These are phyloP conservation scores for Odontocerum albicorne DNA, from an alignment of 2,888 invertebrate species.

Conservation along the genomic window DNA sequence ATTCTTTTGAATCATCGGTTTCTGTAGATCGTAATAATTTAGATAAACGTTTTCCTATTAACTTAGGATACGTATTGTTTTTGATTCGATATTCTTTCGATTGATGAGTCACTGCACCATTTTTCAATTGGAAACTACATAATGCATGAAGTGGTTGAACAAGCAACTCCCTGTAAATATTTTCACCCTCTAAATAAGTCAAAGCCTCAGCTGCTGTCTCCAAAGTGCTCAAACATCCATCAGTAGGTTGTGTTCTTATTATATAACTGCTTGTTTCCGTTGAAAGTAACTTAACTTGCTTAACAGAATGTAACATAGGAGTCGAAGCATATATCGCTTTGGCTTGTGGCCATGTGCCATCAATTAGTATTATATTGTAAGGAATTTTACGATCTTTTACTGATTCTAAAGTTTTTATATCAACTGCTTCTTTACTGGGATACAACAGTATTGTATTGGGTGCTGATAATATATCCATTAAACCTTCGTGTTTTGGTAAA, in stretches of 20 bases:
- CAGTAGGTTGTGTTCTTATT: constrained; percentile 91
- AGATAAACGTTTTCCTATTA: constrained; percentile 77
- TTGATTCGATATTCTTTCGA: constrained; percentile 88
- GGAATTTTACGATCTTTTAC: constrained; percentile 48
- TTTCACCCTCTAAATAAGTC: constrained; percentile 71
- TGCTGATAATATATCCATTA: constrained; percentile 66
- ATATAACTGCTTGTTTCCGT: constrained; percentile 81
- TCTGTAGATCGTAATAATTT: constrained; percentile 51
- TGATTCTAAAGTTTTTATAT: constrained; percentile 59
- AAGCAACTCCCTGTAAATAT: constrained; percentile 65
- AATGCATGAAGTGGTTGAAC: constrained; percentile 79
- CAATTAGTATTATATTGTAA: constrained; percentile 82
- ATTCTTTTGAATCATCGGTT: constrained; percentile 21
- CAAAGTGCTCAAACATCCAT: constrained; percentile 87
- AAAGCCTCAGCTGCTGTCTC: constrained; percentile 84
- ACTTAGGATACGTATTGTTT: constrained; percentile 76
- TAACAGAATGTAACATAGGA: constrained; percentile 69
- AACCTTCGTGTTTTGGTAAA: constrained; percentile 62
- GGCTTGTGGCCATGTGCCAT: constrained; percentile 96
- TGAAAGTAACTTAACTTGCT: constrained; percentile 79
- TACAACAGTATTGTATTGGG: constrained; percentile 77
- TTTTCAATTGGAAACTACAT: constrained; percentile 83
- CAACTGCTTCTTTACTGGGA: constrained; percentile 74
- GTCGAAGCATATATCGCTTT: constrained; percentile 88
- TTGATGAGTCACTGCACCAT: constrained; percentile 92